Evolutionary conservation across 2,888 invertebrate species (phyloP).

Genomic region (Conistra vaccinii): DNA sequence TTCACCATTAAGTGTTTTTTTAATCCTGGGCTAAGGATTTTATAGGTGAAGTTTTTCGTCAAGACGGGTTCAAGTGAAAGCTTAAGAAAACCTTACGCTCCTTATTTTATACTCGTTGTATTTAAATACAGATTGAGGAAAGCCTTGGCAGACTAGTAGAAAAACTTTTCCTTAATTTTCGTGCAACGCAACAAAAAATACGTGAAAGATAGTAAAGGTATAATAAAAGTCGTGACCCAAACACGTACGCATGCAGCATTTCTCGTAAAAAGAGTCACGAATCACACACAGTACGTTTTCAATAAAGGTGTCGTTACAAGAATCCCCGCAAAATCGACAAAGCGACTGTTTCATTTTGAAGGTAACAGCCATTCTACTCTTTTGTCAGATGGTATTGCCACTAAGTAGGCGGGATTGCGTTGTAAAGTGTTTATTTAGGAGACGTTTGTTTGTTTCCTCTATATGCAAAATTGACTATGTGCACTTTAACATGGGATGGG

Average conservation of each 20-base stretch:
- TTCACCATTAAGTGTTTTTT: constrained; percentile 70
- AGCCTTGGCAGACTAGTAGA: constrained; percentile 20
- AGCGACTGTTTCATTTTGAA: constrained; percentile 86
- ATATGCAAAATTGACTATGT: constrained; percentile 62
- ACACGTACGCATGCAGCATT: constrained; percentile 68
- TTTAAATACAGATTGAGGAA: constrained; percentile 62
- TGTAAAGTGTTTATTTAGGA: constrained; percentile 78
- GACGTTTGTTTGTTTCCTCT: constrained; percentile 72
- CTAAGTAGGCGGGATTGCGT: constrained; percentile 82
- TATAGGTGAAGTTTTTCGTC: constrained; percentile 69
- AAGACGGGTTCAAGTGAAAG: constrained; percentile 68
- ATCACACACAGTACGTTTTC: constrained; percentile 81
- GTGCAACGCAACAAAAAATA: constrained; percentile 41
- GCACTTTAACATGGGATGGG: constrained; percentile 49
- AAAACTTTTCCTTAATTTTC: constrained; percentile 55
- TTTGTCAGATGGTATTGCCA: constrained; percentile 85
- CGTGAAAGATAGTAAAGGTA: constrained; percentile 54
- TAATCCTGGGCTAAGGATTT: constrained; percentile 67
- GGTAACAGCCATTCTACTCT: constrained; percentile 85
- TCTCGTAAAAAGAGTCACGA: constrained; percentile 76
- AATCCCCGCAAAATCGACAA: constrained; percentile 83
- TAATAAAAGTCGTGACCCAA: constrained; percentile 69
- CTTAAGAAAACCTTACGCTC: constrained; percentile 58
- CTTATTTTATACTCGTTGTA: constrained; percentile 56
- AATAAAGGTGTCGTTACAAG: constrained; percentile 84